Evolutionary conservation across 2,113 vertebrate species (phyloP), one percentile per base, ranked within the genome.

Genomic region (Zootoca vivipara): DNA sequence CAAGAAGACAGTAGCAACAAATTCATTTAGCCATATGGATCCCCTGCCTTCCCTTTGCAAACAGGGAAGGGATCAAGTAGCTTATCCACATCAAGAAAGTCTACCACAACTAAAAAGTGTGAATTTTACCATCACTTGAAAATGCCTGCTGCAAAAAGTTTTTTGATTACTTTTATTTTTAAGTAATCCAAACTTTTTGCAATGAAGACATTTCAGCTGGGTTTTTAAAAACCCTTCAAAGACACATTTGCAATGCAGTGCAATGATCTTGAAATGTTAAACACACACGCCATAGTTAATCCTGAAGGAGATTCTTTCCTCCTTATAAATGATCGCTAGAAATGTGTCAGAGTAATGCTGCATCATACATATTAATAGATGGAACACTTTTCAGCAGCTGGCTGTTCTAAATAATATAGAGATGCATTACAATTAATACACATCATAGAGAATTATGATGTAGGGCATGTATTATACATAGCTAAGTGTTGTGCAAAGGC

Each of bases 261-360:
- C 46, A 52, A 52, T 64, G 38, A 67, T 69, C 38, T 42, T 42
- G 81, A 67, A 83, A 83, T 83, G 64, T 65, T 38, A 64, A 82
- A 67, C 16, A 81, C 22, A 69, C 52, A 9, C 20, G 28, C 78
- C 18, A 33, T 0, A 64, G 7, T 2, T 35, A 67, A 56, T 86
- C 77, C 42, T 16, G 24, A 38, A 33, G 7, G 40, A 79, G 7
- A 70, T 89, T 20, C 52, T 72, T 10, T 24, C 79, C 5, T 2
- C 1, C 30, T 85, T 90, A 58, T 86, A 58, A 83, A 72, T 13
- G 7, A 3, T 0, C 42, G 69, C 40, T 8, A 64, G 7, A 40
- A 80, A 82, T 7, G 15, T 38, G 28, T 0, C 0, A 69, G 87
- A 86, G 0, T 3, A n/a, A 5, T 16, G 38, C 35, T 70, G 77